Percentiles rank a stretch among this genome's conserved stretches.
Conservation (phyloP, 2,113 vertebrate genomes). For the Lipophrys pholis region DNA sequence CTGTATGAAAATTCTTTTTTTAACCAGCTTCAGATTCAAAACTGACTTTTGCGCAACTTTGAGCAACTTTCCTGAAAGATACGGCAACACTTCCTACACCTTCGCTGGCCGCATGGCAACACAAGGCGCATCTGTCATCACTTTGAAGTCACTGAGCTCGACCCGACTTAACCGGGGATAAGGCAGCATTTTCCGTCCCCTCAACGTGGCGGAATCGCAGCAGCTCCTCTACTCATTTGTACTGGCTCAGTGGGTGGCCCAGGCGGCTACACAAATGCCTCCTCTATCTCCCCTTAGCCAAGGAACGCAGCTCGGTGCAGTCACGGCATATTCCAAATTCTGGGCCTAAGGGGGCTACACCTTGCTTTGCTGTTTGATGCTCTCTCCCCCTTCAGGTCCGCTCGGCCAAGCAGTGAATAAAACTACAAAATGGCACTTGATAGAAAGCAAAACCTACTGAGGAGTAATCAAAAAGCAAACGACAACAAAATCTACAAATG, state of each 20-base stretch:
- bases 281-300: constrained; percentile 15
- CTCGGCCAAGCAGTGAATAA: constrained; percentile 26
- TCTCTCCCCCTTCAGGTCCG: constrained; percentile 3
- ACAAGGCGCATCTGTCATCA: constrained; percentile 39
- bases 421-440: constrained; percentile 9
- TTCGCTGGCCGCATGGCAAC: constrained; percentile 15
- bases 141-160: background rate
- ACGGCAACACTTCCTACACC: background rate
- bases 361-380: constrained; percentile 16
- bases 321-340: constrained; percentile 24
- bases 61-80: background rate
- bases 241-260: constrained; percentile 50
- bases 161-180: constrained; percentile 18
- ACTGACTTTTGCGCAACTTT: too few relatives aligned
- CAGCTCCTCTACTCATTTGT: constrained; percentile 18
- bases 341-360: constrained; percentile 8
- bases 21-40: too few relatives aligned
- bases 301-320: constrained; percentile 27
- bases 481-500: background rate
- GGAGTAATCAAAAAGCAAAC: constrained; percentile 3
- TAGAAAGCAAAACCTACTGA: constrained; percentile 9
- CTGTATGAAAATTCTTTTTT: too few relatives aligned
- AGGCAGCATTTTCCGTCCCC: constrained; percentile 21
- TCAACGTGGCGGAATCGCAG: constrained; percentile 1
- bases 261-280: constrained; percentile 17